A percentile compares a stretch with the other conserved stretches of the same genome.
phyloP scores from a whole-genome alignment of 2,113 vertebrate species.

The Toxostoma redivivum region DNA sequence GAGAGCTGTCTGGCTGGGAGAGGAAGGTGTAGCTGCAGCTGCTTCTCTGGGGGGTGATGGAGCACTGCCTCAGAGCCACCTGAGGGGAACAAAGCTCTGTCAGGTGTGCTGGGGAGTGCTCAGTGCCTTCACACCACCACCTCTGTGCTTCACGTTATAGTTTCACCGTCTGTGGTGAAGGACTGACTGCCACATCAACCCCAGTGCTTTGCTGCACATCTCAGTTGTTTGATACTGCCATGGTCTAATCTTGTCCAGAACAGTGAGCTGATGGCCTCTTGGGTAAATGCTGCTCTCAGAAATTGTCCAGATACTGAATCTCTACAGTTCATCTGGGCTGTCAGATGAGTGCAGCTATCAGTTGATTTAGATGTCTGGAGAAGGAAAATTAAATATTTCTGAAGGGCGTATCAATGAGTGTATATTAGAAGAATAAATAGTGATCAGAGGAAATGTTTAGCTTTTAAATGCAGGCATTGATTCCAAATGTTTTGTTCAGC shows the following conservation, averaged over 20 bases:
- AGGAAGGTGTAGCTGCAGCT: neutral
- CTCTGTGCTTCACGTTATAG: neutral
- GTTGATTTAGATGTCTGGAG: neutral
- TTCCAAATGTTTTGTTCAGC: neutral
- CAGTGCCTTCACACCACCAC: neutral
- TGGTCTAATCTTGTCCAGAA: neutral
- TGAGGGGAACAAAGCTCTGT: neutral
- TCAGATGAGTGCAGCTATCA: neutral
- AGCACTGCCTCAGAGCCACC: accelerated
- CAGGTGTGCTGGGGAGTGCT: neutral
- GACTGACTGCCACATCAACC: neutral
- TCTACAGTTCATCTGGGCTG: neutral
- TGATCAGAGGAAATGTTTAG: neutral
- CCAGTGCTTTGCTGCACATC: neutral
- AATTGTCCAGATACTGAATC: neutral
- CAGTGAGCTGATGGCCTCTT: neutral
- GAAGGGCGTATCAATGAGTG: neutral
- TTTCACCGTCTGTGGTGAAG: neutral
- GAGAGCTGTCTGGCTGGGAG: neutral
- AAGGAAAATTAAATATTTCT: neutral
- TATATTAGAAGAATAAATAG: neutral
- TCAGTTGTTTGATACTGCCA: neutral
- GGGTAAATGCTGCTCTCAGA: neutral
- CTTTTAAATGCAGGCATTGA: neutral
- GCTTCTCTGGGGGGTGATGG: accelerated